These are phyloP conservation scores for Dendrophyllia cribrosa DNA, from an alignment of 64 coral and sea anemone genomes.

Conservation along the genomic window DNA sequence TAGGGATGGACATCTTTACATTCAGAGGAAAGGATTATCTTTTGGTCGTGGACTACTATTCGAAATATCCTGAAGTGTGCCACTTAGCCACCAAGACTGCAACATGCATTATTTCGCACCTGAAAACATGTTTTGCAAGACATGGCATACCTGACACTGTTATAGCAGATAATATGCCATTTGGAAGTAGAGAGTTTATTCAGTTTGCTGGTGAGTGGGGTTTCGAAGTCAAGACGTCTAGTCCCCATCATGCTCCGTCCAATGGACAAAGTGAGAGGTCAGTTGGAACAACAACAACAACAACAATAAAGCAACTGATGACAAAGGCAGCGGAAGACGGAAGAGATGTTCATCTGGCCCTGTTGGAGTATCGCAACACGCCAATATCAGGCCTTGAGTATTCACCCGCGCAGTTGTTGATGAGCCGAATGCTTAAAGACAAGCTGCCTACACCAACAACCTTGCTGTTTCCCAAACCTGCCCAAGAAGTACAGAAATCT, in stretches of 20 bases:
- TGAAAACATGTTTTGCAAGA: slow-evolving; percentile 48
- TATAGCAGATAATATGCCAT: slow-evolving; percentile 71
- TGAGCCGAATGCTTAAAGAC: slow-evolving; percentile 20
- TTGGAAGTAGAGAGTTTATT: slow-evolving; percentile 55
- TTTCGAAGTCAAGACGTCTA: slow-evolving; percentile 37
- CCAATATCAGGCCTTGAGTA: slow-evolving; percentile 38
- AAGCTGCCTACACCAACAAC: background rate
- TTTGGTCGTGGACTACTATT: slow-evolving; percentile 56
- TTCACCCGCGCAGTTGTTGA: slow-evolving; percentile 40
- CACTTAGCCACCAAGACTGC: slow-evolving; percentile 28
- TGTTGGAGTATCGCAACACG: slow-evolving; percentile 21
- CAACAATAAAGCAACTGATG: background rate
- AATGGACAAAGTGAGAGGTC: background rate
- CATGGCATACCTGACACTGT: slow-evolving; percentile 51
- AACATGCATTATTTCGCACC: slow-evolving; percentile 31
- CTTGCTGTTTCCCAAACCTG: background rate
- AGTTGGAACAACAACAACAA: no score
- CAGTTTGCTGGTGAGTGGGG: slow-evolving; percentile 67
- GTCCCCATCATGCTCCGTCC: background rate
- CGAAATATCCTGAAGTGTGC: slow-evolving; percentile 57
- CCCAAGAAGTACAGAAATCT: background rate
- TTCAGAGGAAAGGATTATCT: slow-evolving; percentile 31
- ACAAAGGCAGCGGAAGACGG: slow-evolving; percentile 52
- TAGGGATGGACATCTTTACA: slow-evolving; percentile 42
- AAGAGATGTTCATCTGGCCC: background rate